Base-by-base conservation (phyloP, 2,113 vertebrate genomes). In the Mugil cephalus region DNA sequence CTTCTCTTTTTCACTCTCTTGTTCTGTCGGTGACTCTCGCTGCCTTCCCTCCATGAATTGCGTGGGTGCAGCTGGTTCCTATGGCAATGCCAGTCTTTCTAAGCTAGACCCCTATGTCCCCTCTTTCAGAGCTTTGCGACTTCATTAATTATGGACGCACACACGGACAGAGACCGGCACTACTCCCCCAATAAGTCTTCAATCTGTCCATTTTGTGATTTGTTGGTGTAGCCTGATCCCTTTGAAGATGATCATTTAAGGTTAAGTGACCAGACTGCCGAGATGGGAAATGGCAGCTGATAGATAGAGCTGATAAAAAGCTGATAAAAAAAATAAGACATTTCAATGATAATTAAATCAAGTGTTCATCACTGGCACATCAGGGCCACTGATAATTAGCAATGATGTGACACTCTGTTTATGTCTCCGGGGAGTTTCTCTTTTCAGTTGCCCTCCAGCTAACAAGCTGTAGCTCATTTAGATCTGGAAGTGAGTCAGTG, bases 81-180 rank as follows among this genome's bases (percentile, higher is more conserved):
- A 86, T 92, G 86, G 86, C 80, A 82, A 90, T 87, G 63, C 80
- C 82, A 73, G 79, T 83, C 86, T 80, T 36, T 69, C 84, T 43
- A 18, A 84, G 78, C 82, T 39, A 70, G 59, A 90, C 87, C 87
- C 87, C 79, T 69, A 42, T 86, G 83, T 72, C 77, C 75, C 52
- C 61, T 74, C 47, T 69, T 50, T 72, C 79, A 30, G 55, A 75
- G 54, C n/a, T 14, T 36, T 10, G 34, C 67, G 7, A n/a, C 55
- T 65, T 84, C 77, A 69, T 69, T 79, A 74, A 82, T 85, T 63
- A 80, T 71, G 72, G 54, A 55, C 79, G n/a, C n/a, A 47, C 56
- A 55, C 34, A 55, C 9, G 40, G 55, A 58, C 63, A 55, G 15
- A 69, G 52, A 65, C 46, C n/a, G 59, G 42, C 45, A 21, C 38